These are phyloP conservation scores for Bombus consobrinus DNA, from an alignment of 1,140 invertebrate genomes.

Conservation along the genomic window DNA sequence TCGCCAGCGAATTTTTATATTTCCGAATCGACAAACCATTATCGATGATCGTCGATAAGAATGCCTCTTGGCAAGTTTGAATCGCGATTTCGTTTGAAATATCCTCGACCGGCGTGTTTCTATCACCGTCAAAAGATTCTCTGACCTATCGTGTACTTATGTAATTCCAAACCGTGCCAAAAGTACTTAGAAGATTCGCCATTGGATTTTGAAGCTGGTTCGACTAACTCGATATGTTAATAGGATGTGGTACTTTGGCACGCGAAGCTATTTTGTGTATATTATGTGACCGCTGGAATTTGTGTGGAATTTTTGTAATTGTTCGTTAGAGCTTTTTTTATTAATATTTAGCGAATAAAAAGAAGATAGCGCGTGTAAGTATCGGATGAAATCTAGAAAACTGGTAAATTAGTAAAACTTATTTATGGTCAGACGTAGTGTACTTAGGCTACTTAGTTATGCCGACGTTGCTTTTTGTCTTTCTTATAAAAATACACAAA, in stretches of 20 bases:
- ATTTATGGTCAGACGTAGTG: neutral
- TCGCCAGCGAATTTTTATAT: neutral
- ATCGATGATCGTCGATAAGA: neutral
- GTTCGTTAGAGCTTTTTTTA: too few relatives aligned
- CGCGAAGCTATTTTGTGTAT: neutral
- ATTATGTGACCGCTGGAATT: neutral
- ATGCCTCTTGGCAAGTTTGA: constrained; percentile 33
- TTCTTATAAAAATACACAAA: neutral
- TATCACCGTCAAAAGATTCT: neutral
- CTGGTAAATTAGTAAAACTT: neutral
- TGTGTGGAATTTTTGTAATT: neutral
- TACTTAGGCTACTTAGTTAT: neutral
- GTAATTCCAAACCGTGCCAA: constrained; percentile 13
- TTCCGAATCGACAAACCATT: constrained; percentile 4
- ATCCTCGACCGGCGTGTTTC: neutral
- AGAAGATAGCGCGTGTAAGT: too few relatives aligned
- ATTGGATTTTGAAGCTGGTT: neutral
- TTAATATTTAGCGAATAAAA: too few relatives aligned
- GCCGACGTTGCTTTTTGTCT: neutral
- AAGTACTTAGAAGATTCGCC: neutral
- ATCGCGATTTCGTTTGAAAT: neutral
- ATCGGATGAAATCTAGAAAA: too few relatives aligned
- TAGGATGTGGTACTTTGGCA: neutral
- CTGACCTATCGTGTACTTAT: neutral
- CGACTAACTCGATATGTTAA: neutral